Evolutionary conservation across 2,888 invertebrate species (phyloP), one percentile per base, ranked within the genome.

Genomic region (Sericinus montela): DNA sequence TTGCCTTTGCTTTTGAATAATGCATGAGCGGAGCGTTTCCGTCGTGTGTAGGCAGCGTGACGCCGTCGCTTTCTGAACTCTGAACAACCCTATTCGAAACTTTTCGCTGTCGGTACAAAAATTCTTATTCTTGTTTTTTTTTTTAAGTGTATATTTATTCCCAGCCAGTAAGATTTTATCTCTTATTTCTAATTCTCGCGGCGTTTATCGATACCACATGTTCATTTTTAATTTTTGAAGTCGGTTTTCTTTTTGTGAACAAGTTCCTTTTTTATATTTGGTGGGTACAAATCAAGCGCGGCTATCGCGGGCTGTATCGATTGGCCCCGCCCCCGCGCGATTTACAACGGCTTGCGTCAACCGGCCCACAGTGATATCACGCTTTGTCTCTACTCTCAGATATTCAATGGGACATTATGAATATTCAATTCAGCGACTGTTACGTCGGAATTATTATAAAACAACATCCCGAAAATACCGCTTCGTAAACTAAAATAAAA

Each of bases 41-140:
- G 84, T 75, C 81, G 86, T 84, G 87, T 84, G 87, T 87, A 88
- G 87, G 88, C 86, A 77, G 87, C 87, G 82, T 88, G 88, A 87
- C 87, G 87, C 87, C 87, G 72, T 56, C 40, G 45, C 51, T 50
- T 49, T 55, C 50, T 42, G 46, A 23, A 44, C 50, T 55, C 50
- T 42, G 46, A 23, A 44, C 50, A 51, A 51, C 60, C 57, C 54
- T 54, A 63, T 63, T 69, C 58, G 59, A 61, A 67, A 68, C 57
- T 72, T 74, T 67, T 67, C 57, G 56, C 51, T 40, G 56, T 53
- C 52, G 52, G 53, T 53, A 53, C 52, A 23, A 30, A 51, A 53
- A 36, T 43, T 48, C 23, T 45, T 41, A 40, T 36, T 15, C 32
- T 42, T 46, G 28, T 44, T 45, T 41, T 43, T 45, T 19, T 34